Evolutionary conservation across 1,140 invertebrate species (phyloP).

Genomic region (Dryas iulia): DNA sequence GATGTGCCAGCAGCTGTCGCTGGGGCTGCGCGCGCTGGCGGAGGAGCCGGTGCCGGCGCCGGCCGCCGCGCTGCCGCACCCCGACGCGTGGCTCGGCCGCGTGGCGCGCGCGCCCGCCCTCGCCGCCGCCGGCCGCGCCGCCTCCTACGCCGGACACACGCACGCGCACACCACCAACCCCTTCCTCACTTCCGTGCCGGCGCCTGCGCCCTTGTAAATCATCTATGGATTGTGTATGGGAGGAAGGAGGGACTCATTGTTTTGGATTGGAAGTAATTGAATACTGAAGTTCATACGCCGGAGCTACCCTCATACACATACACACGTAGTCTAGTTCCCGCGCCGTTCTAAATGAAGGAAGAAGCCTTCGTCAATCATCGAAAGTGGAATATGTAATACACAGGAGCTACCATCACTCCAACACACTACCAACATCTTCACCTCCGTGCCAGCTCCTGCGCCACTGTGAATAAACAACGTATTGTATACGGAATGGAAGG

Average conservation of each 20-base stretch:
- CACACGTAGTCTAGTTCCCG: too few species aligned
- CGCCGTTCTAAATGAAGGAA: too few species aligned
- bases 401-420: too few species aligned
- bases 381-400: too few species aligned
- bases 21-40: conserved; percentile 68
- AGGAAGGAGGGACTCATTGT: too few species aligned
- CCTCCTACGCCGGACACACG: conserved; percentile 46
- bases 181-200: conserved; percentile 51
- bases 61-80: conserved; percentile 49
- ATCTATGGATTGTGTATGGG: too few species aligned
- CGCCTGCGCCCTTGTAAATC: conserved; percentile 6
- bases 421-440: conserved; percentile 59
- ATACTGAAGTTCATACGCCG: too few species aligned
- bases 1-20: conserved; percentile 74
- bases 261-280: too few species aligned
- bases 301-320: too few species aligned
- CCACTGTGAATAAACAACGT: not conserved
- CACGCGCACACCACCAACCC: conserved; percentile 49
- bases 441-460: conserved; percentile 36
- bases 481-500: too few species aligned
- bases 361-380: too few species aligned
- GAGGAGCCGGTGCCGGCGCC: conserved; percentile 61
- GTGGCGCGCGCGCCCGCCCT: conserved; percentile 79
- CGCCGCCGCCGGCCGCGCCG: conserved; percentile 37
- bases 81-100: conserved; percentile 81